Base-by-base conservation (phyloP, 1,140 invertebrate species). In the Drosophila truncata region DNA sequence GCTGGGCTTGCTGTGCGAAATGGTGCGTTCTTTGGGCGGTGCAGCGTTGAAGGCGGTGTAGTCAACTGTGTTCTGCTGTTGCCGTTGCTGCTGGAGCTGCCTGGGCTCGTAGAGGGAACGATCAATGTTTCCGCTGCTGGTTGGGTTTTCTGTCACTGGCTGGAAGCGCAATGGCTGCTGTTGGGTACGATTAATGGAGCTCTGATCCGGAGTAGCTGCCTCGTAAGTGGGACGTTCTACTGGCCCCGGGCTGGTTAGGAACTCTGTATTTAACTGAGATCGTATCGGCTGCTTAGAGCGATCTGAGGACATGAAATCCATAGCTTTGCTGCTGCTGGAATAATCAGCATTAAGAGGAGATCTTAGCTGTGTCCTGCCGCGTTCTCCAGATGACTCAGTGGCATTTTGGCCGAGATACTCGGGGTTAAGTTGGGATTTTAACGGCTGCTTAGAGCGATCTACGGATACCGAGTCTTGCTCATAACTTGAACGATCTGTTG, bases 1-100 rank as follows among this genome's bases (percentile, higher is more conserved):
- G 16, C 47, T 39, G 46, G 25, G 33, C 20, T 65, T 44, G 67
- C 57, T 74, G 72, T 75, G 73, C 46, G 47, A 31, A 13, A 35
- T 58, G 29, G 67, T 47, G 62, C 80, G 63, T 20, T 86, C 83
- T 64, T 75, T 72, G 60, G 18, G 65, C 25, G 55, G 33, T 55
- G 61, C 47, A 31, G 37, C 44, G 27, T 50, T 59, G 18, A 49
- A 60, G 27, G 42, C 23, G 63, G 41, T 33, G 44, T 64, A 65
- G 31, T 66, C 41, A 44, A 35, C 20, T 16, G 60, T 65, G 49
- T 4, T 37, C 10, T 31, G 33, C 3, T 27, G 67, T 16, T 59
- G 58, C 1, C 49, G 72, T 37, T 71, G 60, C 18, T 67, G 67
- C 11, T 65, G 61, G 13, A 37, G 25, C 9, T 27, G 25, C 7